Base-by-base conservation (phyloP, 2,888 invertebrate genomes). In the Drosophila kokeensis region DNA sequence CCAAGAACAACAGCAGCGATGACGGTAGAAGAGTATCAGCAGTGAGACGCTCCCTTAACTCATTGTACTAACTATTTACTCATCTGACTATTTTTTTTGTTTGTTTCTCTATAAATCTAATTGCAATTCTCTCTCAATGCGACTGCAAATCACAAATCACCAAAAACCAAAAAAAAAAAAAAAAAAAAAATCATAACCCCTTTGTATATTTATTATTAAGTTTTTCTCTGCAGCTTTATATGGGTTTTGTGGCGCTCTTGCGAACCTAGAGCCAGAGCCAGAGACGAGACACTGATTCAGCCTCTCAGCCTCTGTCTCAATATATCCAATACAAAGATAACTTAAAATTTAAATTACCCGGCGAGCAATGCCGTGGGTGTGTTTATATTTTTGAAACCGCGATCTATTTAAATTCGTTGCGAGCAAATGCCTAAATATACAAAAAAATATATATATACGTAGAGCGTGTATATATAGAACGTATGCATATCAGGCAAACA, bases 361-460 rank as follows among this genome's bases (percentile, higher is more conserved):
- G 93, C 93, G 93, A 93, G 93, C 93, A 93, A 93, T 93, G 93
- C 93, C 92, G 92, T 70, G 87, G 92, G 90, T 91, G 83, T 86
- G 86, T 88, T 88, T 67, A 72, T 66, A 77, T 86, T 83, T 89
- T 83, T 85, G 64, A 84, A 89, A 88, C 82, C 93, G 93, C 93
- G 93, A 90, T 92, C 90, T 92, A 89, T 92, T 92, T 92, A 89
- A 92, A 92, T 91, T 91, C 92, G 92, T 84, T 88, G 84, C 83
- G 75, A 76, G 52, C 64, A 77, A 73, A 76, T 71, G 67, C 59
- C 68, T 54, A 75, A 79, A 86, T 79, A 77, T 54, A 62, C 13
- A 15, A 8, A 18, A 15, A n/a, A 21, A 57, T 40, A 13, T 29
- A 18, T 52, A 30, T 57, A 57, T 6, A 24, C 29, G 42, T 45